A percentile compares a stretch with the other conserved stretches of the same genome.
Conservation (phyloP, 2,113 vertebrate genomes). For the Sialia sialis region DNA sequence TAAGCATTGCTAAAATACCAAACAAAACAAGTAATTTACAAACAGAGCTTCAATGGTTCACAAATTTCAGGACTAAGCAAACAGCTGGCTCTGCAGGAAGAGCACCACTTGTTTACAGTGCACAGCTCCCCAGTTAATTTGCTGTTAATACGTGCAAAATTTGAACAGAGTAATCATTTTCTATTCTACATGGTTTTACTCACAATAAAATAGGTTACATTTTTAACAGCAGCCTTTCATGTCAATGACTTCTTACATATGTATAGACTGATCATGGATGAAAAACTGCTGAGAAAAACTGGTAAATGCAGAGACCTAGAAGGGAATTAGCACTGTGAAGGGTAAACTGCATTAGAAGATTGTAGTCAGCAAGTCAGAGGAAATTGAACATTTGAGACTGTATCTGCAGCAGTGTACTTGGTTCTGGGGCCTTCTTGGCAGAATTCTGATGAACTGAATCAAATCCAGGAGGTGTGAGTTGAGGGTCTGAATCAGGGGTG, state of each 20-base stretch:
- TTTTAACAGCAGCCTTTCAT: neutral
- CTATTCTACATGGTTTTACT: neutral
- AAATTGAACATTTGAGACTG: neutral
- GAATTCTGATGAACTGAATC: neutral
- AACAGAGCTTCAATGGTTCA: slow-evolving; percentile 5
- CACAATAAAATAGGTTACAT: neutral
- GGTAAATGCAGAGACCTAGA: neutral
- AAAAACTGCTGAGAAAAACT: neutral
- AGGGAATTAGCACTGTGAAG: neutral
- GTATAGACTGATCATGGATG: neutral
- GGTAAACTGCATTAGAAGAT: neutral
- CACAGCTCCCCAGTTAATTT: neutral
- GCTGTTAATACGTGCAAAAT: neutral
- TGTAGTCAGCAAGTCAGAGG: neutral
- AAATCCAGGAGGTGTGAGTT: neutral
- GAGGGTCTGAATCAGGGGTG: neutral
- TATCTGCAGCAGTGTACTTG: neutral
- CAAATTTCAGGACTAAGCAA: neutral
- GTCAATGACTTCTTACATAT: neutral
- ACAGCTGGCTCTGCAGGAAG: slow-evolving; percentile 5
- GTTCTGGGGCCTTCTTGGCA: neutral
- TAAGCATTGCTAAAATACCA: neutral
- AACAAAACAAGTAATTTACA: slow-evolving; percentile 10
- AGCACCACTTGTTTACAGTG: slow-evolving; percentile 6
- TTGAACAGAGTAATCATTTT: neutral